Base-by-base conservation (phyloP, 2,113 vertebrate genomes). In the Catagonus wagneri region DNA sequence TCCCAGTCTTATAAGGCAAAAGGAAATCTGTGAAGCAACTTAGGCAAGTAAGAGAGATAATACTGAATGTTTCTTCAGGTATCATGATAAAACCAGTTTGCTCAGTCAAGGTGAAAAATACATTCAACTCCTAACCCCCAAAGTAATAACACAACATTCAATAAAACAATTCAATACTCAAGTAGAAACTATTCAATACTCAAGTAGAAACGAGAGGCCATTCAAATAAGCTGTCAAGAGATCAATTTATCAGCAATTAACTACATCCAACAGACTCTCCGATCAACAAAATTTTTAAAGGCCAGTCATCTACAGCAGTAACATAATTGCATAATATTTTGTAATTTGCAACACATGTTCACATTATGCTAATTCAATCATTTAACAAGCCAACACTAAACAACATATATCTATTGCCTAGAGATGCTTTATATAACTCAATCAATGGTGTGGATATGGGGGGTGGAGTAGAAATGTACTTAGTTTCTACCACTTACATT, bases 171-270 rank as follows among this genome's bases (percentile, higher is more conserved):
- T 79, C 74, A 90, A 29, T 71, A 79, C 29, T 80, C 39, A 92
- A 29, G 74, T 78, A 81, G 66, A 85, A 94, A 89, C 60, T 71
- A 22, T 14, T 79, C 68, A 86, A 29, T 65, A 79, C 29, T 80
- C 39, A 92, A 29, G 74, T 78, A 81, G 66, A 85, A 94, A 89
- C 60, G 66, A 22, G 11, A 85, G 74, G 60, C 68, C 88, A 93
- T 76, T 81, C 74, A 96, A 58, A 85, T 95, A 89, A 92, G 32
- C 92, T 81, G 16, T 65, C 1, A 6, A 95, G 66, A 96, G 39
- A 89, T 85, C 92, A 92, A 95, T 92, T 93, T 54, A 75, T 81
- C 52, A 68, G 36, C 60, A 84, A 91, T 89, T 86, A 96, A 80
- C 54, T 69, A 72, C 15, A 85, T 89, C 23, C 84, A 86, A 76